Evolutionary conservation across 2,113 vertebrate genomes (phyloP), one percentile per base, ranked within the genome.

Genomic region (Prunella fulvescens): DNA sequence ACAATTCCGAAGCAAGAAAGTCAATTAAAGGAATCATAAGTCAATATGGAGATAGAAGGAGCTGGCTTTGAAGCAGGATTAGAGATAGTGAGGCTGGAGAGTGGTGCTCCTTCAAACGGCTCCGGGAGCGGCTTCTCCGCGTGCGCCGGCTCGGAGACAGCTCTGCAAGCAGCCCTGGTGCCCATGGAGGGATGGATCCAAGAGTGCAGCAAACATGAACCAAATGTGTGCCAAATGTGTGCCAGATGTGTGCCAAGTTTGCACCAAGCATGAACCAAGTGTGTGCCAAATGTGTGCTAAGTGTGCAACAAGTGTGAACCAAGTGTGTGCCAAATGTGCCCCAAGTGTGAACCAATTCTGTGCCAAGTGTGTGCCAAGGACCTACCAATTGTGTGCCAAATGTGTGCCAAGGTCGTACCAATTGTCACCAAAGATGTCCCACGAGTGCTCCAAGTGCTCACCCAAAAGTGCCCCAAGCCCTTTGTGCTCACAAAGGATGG

Each of bases 1-100:
- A 96, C 90, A 95, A 96, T 96, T 96, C 82, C 7, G 12, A 97
- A 61, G 93, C 90, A n/a, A 86, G 90, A 84, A 95, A 96, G 94
- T 96, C 92, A 93, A 96, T 96, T 94, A 94, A 95, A 78, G 17
- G 95, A 86, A 78, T 86, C 93, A 37, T 33, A 48, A 73, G 57
- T 93, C 93, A 92, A 69, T 90, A 86, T 88, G 93, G 93, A 96
- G 95, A 95, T 88, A 86, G 91, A 92, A 93, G 82, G 80, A 90
- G 83, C 40, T 0, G 6, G 79, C 90, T 96, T 95, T 94, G 92
- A 93, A 92, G 90, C 35, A 22, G 82, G 94, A 92, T 96, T 93
- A 94, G 88, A 90, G 94, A 86, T 65, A 74, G 72, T 0, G 16
- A 81, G 70, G 66, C 70, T 81, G 19, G 47, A 82, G 82, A 92